Evolutionary conservation across 1,140 invertebrate genomes (phyloP).

Genomic region (Acromyrmex heyeri): DNA sequence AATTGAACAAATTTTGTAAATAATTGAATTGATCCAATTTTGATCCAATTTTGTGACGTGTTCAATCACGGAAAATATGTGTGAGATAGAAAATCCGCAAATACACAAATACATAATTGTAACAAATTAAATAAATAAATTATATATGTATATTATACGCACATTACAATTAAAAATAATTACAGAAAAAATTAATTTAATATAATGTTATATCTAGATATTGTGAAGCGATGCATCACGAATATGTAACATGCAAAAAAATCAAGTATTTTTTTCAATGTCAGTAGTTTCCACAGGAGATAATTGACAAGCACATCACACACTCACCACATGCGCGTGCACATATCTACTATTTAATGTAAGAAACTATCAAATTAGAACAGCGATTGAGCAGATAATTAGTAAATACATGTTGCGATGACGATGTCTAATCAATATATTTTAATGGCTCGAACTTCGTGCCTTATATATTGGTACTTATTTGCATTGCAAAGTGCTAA

Average conservation of each 20-base stretch:
- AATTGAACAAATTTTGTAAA: neutral
- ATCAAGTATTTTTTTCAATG: neutral
- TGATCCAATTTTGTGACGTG: neutral
- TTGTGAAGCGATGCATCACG: neutral
- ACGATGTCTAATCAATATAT: neutral
- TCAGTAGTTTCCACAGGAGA: neutral
- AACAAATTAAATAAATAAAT: neutral
- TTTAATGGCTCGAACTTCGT: slow-evolving; percentile 22
- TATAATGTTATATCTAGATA: neutral
- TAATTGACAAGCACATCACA: neutral
- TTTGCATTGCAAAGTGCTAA: slow-evolving; percentile 5
- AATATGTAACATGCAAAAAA: too few species aligned
- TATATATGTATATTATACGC: too few species aligned
- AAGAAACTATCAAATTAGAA: slow-evolving; percentile 41
- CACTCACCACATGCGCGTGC: neutral
- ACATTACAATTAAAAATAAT: neutral
- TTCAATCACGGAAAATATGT: neutral
- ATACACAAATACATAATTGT: neutral
- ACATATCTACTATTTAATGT: too few species aligned
- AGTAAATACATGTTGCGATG: slow-evolving; percentile 9
- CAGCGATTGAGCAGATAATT: slow-evolving; percentile 53
- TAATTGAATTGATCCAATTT: neutral
- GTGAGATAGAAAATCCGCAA: too few species aligned
- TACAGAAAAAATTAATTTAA: neutral
- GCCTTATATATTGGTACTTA: neutral